Base-by-base conservation (phyloP, 2,113 vertebrate genomes). In the Psittacula cyanocephala region DNA sequence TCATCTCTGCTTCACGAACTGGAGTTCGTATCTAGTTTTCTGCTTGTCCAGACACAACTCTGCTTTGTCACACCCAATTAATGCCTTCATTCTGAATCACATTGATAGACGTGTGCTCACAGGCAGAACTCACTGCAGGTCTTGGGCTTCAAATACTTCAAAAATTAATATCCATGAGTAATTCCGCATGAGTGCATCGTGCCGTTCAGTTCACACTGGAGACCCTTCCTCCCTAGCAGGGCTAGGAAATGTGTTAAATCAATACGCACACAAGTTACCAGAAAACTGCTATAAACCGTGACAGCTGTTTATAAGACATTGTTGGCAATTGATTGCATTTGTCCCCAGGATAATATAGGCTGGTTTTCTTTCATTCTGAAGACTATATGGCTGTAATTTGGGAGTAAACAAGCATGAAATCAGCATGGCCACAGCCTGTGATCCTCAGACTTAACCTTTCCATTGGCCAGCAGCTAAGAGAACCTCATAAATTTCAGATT, bases 21-120 rank as follows among this genome's bases (percentile, higher is more conserved):
- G 41, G 55, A 65, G 57, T 6, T 86, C 77, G 83, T 90, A 71
- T 75, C 77, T 37, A 24, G 49, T 57, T 59, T 12, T 88, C 35
- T 87, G 91, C 96, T 50, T 96, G 93, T 65, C 91, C 96, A 91
- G 92, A 60, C 95, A 81, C 47, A 92, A 27, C 95, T 57, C 65
- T 3, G 57, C 80, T 50, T 35, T 24, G 82, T 57, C 86, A 93
- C 88, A 49, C 92, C 95, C 92, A 13, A 0, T 5, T 37, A 52
- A 1, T 60, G 84, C 93, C 81, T 67, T 43, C 27, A 18, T 37
- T n/a, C 77, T 89, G 89, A 95, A 69, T 91, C 94, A 81, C 70
- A 2, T 2, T 24, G 2, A n/a, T 8, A 43, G 95, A 41, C 87
- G 13, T 88, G 95, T 92, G 96, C 83, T 88, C 86, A 29, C 96